These are phyloP conservation scores for Shinisaurus crocodilurus DNA, from an alignment of 2,113 vertebrate genomes.

Conservation along the genomic window DNA sequence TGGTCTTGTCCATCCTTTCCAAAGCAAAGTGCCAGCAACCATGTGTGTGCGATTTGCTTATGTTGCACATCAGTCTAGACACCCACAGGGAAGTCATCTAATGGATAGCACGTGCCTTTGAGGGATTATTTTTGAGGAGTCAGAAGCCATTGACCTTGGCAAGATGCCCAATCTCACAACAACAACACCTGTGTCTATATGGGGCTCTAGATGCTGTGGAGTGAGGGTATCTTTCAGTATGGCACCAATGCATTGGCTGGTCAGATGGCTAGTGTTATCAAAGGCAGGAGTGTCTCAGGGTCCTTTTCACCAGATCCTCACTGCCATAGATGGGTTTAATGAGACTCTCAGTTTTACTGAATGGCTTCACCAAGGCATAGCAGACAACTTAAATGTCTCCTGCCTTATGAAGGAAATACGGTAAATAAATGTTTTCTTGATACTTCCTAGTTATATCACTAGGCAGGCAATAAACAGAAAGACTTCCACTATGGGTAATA, in stretches of 20 bases:
- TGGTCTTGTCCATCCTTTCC: slow-evolving; percentile 51
- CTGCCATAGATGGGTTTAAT: too few species aligned
- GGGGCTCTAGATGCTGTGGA: neutral
- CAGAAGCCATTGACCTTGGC: neutral
- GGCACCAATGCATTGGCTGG: neutral
- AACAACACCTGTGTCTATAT: neutral
- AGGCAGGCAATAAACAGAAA: too few species aligned
- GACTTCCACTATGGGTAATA: too few species aligned
- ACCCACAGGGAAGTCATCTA: neutral
- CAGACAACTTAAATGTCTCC: too few species aligned
- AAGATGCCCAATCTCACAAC: neutral
- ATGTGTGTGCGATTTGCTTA: slow-evolving; percentile 19
- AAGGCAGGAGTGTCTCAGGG: neutral
- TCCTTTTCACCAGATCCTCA: too few species aligned
- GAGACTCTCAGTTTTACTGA: too few species aligned
- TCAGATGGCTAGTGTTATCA: neutral
- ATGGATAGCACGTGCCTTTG: neutral
- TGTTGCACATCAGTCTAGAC: neutral
- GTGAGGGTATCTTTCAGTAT: neutral
- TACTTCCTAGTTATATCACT: too few species aligned
- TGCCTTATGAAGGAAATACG: too few species aligned
- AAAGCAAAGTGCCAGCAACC: slow-evolving; percentile 19
- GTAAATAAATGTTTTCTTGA: too few species aligned
- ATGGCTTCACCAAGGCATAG: too few species aligned
- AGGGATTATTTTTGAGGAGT: neutral